Conservation (phyloP, 1,140 invertebrate genomes). For the Pogonognathellus flavescens region DNA sequence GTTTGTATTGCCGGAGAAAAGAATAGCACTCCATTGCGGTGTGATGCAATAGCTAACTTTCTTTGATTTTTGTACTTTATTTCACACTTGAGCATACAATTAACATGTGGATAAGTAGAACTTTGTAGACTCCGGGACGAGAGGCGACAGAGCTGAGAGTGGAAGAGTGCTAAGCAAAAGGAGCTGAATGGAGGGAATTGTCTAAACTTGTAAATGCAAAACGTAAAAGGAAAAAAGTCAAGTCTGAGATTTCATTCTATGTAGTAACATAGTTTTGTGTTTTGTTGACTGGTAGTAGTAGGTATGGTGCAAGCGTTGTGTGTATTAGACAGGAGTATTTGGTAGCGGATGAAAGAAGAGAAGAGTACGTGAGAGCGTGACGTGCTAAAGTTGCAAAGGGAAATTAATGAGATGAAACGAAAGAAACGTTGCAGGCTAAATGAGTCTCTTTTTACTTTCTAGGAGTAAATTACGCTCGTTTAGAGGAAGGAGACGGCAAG, state of each 20-base stretch:
- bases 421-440: slow-evolving; percentile 51
- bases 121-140: no score
- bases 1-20: no score
- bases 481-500: slow-evolving; percentile 48
- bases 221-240: background rate
- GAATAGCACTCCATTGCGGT: no score
- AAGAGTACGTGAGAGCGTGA: slow-evolving; percentile 60
- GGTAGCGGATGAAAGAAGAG: slow-evolving; percentile 33
- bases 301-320: background rate
- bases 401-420: slow-evolving; percentile 65
- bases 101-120: no score
- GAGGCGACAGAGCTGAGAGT: no score
- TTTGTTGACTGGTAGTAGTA: background rate
- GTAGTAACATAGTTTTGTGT: background rate
- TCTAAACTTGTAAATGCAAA: background rate
- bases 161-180: no score
- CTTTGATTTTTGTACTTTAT: no score
- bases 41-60: no score
- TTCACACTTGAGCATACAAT: no score
- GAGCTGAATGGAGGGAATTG: no score
- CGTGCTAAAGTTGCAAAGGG: slow-evolving; percentile 57
- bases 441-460: slow-evolving; percentile 53
- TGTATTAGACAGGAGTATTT: slow-evolving; percentile 6
- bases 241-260: background rate
- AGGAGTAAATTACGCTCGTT: slow-evolving; percentile 54